Conservation (phyloP, 2,113 vertebrate species). For the Nothobranchius kuhntae region DNA sequence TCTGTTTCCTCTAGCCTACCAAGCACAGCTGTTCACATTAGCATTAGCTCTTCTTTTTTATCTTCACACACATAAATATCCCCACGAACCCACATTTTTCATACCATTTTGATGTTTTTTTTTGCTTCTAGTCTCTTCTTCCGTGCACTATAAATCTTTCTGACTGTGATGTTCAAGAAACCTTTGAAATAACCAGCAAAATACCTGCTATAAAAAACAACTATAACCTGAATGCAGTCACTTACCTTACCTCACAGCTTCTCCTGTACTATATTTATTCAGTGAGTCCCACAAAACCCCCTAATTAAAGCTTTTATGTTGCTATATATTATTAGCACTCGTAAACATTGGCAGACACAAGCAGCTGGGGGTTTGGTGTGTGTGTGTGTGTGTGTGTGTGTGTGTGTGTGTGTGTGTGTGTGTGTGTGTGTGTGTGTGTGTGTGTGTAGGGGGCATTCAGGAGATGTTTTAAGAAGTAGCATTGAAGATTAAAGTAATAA, state of each 20-base stretch:
- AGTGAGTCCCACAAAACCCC: constrained; percentile 37
- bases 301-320: constrained; percentile 70
- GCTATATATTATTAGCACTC: constrained; percentile 75
- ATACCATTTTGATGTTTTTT: constrained; percentile 40
- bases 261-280: constrained; percentile 64
- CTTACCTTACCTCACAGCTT: constrained; percentile 44
- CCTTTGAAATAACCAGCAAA: constrained; percentile 80
- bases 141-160: constrained; percentile 65
- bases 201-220: constrained; percentile 74
- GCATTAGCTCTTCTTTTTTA: neutral
- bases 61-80: constrained; percentile 2
- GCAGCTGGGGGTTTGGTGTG: constrained; percentile 45
- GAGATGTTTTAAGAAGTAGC: constrained; percentile 16
- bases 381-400: neutral
- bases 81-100: neutral
- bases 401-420: too few relatives aligned
- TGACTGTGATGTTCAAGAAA: constrained; percentile 68
- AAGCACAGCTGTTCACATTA: neutral
- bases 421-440: neutral
- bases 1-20: too few relatives aligned
- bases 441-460: constrained; percentile 4
- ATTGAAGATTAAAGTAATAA: constrained; percentile 32
- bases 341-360: constrained; percentile 70
- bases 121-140: constrained; percentile 53
- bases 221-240: constrained; percentile 50